Conservation (phyloP, 2,888 invertebrate species). For the Tipula unca region DNA sequence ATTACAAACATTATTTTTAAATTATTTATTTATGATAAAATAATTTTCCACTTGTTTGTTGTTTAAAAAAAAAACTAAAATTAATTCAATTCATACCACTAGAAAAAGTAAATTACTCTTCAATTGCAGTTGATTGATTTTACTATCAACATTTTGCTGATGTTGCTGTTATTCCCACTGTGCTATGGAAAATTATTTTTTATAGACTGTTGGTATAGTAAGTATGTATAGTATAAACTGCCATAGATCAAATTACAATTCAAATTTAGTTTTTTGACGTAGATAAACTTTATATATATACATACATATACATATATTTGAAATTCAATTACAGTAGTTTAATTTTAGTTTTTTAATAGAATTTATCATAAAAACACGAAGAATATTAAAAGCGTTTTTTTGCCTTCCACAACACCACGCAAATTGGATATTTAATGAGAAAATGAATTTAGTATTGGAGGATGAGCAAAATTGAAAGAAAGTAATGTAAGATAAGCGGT, state of each 20-base stretch:
- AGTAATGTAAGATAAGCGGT: neutral
- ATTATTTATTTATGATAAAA: neutral
- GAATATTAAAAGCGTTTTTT: neutral
- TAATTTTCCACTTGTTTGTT: neutral
- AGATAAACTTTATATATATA: neutral
- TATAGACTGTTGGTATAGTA: neutral
- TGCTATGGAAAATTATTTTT: neutral
- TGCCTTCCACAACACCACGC: neutral
- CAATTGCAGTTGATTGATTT: conserved; percentile 14
- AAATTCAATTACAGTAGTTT: neutral
- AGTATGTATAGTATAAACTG: neutral
- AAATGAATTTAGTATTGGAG: neutral
- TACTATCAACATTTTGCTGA: neutral
- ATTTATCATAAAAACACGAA: neutral
- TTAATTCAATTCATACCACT: neutral
- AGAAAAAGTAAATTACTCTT: neutral
- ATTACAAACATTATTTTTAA: neutral
- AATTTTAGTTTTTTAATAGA: neutral
- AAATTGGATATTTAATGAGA: neutral
- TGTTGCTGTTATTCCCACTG: neutral
- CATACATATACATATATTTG: neutral
- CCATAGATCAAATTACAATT: neutral
- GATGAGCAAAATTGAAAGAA: neutral
- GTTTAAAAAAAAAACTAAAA: neutral
- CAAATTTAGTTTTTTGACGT: neutral